Percentiles rank a stretch among this genome's conserved stretches.
Evolutionary conservation across 2,888 invertebrate genomes (phyloP).

Genomic region (Malthinus flaveolus): DNA sequence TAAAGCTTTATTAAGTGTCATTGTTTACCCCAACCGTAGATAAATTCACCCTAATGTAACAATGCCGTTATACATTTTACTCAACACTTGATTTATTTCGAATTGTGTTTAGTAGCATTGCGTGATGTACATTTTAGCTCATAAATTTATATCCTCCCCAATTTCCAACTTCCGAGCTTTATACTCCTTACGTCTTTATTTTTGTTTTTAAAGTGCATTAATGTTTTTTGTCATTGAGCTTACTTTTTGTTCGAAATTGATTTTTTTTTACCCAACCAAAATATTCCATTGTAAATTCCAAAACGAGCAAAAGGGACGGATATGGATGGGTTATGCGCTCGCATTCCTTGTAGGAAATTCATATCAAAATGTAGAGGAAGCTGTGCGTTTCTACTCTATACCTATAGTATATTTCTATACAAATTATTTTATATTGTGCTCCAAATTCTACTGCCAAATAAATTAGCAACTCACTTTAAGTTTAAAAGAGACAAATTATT

Average conservation of each 20-base stretch:
- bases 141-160: too few relatives aligned
- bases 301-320: neutral
- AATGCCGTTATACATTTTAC: constrained; percentile 5
- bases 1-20: neutral
- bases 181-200: neutral
- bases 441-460: constrained; percentile 7
- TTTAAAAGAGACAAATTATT: too few relatives aligned
- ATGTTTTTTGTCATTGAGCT: neutral
- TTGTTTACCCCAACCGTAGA: constrained; percentile 1
- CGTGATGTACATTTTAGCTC: neutral
- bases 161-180: neutral
- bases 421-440: constrained; percentile 1
- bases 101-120: neutral
- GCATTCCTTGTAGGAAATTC: constrained; percentile 2
- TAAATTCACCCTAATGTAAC: constrained; percentile 3
- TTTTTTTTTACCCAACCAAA: neutral
- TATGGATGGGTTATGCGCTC: neutral
- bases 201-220: neutral
- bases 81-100: constrained; percentile 1
- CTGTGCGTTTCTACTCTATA: too few relatives aligned
- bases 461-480: too few relatives aligned
- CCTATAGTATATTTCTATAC: neutral
- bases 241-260: neutral
- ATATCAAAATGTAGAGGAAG: constrained; percentile 1
- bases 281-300: neutral